Percentiles rank a stretch among this genome's conserved stretches.
Conservation (phyloP, 2,113 vertebrate genomes). For the Probosciger aterrimus region DNA sequence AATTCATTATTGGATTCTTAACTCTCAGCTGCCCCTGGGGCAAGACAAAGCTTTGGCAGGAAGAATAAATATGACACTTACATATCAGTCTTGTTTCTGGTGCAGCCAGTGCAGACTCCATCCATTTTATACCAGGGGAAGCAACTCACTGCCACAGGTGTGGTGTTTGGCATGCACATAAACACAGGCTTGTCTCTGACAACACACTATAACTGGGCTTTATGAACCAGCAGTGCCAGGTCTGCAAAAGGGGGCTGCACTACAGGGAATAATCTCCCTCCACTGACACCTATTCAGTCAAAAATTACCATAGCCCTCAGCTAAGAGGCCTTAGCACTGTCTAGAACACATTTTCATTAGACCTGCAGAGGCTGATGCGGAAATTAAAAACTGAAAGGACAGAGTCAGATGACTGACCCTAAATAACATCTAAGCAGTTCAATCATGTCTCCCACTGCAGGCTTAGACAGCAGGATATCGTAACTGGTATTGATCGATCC, state of each 20-base stretch:
- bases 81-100: neutral
- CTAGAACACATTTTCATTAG: neutral
- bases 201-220: neutral
- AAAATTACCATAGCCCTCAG: neutral
- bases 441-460: slow-evolving; percentile 31
- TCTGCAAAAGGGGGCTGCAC: neutral
- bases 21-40: neutral
- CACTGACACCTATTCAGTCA: neutral
- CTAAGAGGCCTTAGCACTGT: neutral
- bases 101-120: neutral
- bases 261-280: neutral
- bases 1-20: neutral
- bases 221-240: neutral
- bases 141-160: neutral
- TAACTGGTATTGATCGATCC: slow-evolving; percentile 21
- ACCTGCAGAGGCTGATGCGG: neutral
- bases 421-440: slow-evolving; percentile 55
- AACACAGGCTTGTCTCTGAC: neutral
- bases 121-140: neutral
- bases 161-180: neutral
- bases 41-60: neutral
- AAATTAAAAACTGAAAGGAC: slow-evolving; percentile 29
- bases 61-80: neutral
- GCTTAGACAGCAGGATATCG: slow-evolving; percentile 27
- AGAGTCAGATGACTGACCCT: slow-evolving; percentile 54